Evolutionary conservation across 2,888 invertebrate species (phyloP), one percentile per base, ranked within the genome.

Genomic region (Synergus itoensis): DNA sequence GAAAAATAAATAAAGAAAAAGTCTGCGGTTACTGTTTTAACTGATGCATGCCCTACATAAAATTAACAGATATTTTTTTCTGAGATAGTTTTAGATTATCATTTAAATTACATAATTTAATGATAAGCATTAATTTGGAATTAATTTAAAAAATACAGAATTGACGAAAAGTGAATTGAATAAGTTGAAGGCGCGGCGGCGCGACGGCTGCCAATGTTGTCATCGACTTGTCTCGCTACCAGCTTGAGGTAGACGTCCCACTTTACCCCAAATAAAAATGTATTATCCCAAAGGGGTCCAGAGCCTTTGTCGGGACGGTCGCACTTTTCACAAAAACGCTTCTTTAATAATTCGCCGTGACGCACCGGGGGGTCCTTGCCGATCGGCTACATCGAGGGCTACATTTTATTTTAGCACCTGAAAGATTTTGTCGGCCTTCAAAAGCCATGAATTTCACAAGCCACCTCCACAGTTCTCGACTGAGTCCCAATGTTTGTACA

Each of bases 381-480:
- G 21, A 69, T 69, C 69, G 28, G 43, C 5, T 12, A n/a, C n/a
- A n/a, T n/a, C n/a, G n/a, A n/a, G n/a, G n/a, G n/a, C 45, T 45
- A 65, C 43, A 65, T 65, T 43, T 65, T 69, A 69, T 69, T 69
- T 69, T 53, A 69, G 48, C 69, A 69, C 69, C 69, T 69, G n/a
- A 69, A 48, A 69, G 48, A 69, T 45, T 69, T 16, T 21, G 69
- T 48, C 48, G 48, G 48, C 48, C 48, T 48, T 48, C 48, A 69
- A 69, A 69, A 16, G 45, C 48, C 69, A 69, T n/a, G n/a, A n/a
- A 69, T 69, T 48, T 69, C 48, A 21, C 48, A 69, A 69, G 45
- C 45, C 21, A 36, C 16, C 16, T 48, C 41, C 5, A 3, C 65
- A 65, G 65, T 69, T 69, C 28, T 36, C n/a, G 36, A 69, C 48